Percentiles rank a stretch among this genome's conserved stretches.
Conservation (phyloP, 2,113 vertebrate species). For the Indicator indicator region DNA sequence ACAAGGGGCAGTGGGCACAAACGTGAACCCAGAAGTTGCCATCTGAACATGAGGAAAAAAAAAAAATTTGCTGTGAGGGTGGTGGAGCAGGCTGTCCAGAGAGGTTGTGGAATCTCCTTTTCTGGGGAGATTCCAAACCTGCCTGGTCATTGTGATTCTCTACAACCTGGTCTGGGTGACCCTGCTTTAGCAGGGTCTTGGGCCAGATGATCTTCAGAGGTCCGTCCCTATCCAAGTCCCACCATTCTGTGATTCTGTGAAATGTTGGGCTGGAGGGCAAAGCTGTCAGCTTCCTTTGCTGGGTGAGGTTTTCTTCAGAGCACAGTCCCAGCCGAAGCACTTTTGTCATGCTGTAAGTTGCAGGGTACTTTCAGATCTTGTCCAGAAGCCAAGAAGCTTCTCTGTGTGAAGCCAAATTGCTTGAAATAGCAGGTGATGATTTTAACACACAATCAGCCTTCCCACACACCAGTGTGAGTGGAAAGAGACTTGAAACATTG, state of each 20-base stretch:
- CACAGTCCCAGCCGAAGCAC: neutral
- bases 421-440: neutral
- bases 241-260: neutral
- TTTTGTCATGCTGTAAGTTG: neutral
- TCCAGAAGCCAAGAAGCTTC: neutral
- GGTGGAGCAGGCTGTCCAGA: too few species aligned
- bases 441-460: neutral
- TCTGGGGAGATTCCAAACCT: too few species aligned
- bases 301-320: neutral
- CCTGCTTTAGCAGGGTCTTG: too few species aligned
- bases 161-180: too few species aligned
- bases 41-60: too few species aligned
- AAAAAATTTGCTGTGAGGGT: too few species aligned
- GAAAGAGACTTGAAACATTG: neutral
- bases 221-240: too few species aligned
- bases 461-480: fast-evolving
- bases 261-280: neutral
- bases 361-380: neutral
- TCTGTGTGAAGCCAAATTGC: neutral
- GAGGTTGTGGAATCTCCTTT: too few species aligned
- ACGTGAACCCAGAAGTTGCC: too few species aligned
- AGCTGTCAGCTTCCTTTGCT: neutral
- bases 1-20: too few species aligned
- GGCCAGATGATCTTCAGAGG: too few species aligned
- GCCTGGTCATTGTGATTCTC: too few species aligned